Evolutionary conservation across 2,888 invertebrate genomes (phyloP), one percentile per base, ranked within the genome.

Genomic region (Endomychus coccineus): DNA sequence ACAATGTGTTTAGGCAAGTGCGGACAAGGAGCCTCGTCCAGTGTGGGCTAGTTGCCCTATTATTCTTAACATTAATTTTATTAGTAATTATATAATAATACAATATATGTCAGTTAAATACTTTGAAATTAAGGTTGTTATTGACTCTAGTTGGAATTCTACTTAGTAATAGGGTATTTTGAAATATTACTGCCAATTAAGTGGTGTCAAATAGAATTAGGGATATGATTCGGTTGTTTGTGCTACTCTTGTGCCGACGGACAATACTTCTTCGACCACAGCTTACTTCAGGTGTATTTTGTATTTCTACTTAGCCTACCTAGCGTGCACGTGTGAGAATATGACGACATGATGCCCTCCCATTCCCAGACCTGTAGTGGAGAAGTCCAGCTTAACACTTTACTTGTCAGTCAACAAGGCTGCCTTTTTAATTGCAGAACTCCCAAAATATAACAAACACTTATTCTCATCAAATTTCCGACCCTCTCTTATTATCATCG

Each of bases 181-280:
- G 51, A 54, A 54, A 57, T 42, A 40, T 39, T 58, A 64, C 64
- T 65, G 64, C 64, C 65, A 63, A 64, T 59, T 56, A 55, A 58
- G 58, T 59, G 60, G 62, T 63, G 62, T 62, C 60, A 61, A 59
- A 59, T 62, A 62, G 57, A 53, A 48, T 54, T 58, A 61, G 56
- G 52, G 50, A 56, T 53, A 58, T 56, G 57, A 54, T 51, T 59
- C 50, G 56, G 55, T 57, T 51, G 51, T 50, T 54, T 55, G 52
- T 51, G 49, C 45, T 51, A 47, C 43, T 47, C 21, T 19, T 19
- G 21, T n/a, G n/a, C n/a, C n/a, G n/a, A n/a, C n/a, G n/a, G n/a
- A n/a, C n/a, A n/a, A n/a, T n/a, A n/a, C n/a, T n/a, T n/a, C n/a
- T n/a, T n/a, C n/a, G n/a, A n/a, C n/a, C n/a, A n/a, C n/a, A n/a